These are phyloP conservation scores for Lycia hirtaria DNA, from an alignment of 2,888 invertebrate genomes.

Conservation along the genomic window DNA sequence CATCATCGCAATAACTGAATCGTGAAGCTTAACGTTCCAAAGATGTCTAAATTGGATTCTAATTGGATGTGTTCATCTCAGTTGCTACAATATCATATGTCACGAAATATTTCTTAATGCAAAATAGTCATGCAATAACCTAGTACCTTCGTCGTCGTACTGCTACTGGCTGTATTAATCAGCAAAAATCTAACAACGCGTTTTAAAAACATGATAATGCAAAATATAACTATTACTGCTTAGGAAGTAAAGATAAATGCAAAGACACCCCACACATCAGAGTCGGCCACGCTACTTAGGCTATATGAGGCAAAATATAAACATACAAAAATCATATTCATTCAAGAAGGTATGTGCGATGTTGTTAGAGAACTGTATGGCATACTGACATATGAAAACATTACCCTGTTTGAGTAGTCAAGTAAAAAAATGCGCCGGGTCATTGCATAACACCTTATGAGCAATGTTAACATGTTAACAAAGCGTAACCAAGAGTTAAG, in stretches of 20 bases:
- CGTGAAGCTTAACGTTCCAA: constrained; percentile 42
- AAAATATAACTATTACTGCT: too few species aligned
- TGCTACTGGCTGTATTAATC: constrained; percentile 33
- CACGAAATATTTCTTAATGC: constrained; percentile 41
- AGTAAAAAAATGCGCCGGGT: too few species aligned
- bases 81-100: constrained; percentile 38
- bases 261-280: too few species aligned
- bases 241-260: too few species aligned
- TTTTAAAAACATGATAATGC: too few species aligned
- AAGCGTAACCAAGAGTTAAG: constrained; percentile 60
- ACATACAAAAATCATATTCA: too few species aligned
- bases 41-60: constrained; percentile 45
- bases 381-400: too few species aligned
- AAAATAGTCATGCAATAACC: constrained; percentile 32
- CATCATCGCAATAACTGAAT: constrained; percentile 41
- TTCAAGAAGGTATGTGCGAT: too few species aligned
- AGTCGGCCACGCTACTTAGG: too few species aligned
- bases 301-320: too few species aligned
- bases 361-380: too few species aligned
- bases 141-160: constrained; percentile 24
- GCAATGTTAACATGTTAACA: constrained; percentile 61
- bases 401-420: too few species aligned
- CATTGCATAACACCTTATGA: constrained; percentile 31
- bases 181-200: constrained; percentile 23
- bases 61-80: constrained; percentile 42